These are phyloP conservation scores for Drymodes brunneopygia DNA, from an alignment of 2,113 vertebrate genomes.

Conservation along the genomic window DNA sequence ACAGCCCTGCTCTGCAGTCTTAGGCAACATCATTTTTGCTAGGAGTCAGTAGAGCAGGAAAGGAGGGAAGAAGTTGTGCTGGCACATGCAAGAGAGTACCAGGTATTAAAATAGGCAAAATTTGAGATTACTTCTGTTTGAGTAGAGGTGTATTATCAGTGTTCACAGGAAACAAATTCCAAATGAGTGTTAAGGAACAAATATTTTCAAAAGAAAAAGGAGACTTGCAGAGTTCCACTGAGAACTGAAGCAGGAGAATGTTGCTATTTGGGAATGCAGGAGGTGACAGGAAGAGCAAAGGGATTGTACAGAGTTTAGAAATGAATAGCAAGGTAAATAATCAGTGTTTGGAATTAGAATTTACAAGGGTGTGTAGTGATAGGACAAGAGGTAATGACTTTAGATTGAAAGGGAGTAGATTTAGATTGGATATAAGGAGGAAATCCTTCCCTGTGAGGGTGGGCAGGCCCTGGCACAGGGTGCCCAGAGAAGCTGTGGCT, in stretches of 20 bases:
- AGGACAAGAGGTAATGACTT: background rate
- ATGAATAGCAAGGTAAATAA: background rate
- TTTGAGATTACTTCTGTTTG: background rate
- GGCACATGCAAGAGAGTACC: rapidly evolving
- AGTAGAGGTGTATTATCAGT: background rate
- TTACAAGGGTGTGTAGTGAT: background rate
- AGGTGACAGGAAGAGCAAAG: background rate
- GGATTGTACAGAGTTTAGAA: background rate
- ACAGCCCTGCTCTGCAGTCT: background rate
- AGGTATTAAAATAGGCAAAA: background rate
- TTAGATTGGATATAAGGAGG: background rate
- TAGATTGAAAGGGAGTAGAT: background rate
- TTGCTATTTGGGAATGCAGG: background rate
- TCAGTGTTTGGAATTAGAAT: background rate
- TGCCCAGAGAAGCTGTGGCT: no score
- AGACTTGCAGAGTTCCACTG: background rate
- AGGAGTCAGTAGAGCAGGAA: background rate
- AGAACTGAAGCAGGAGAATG: background rate
- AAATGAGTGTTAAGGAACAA: background rate
- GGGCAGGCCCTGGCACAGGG: no score
- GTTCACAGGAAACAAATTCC: background rate
- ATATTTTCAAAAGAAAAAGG: background rate
- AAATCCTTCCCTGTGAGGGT: background rate
- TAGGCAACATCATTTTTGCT: background rate
- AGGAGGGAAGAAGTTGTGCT: background rate